phyloP scores from a whole-genome alignment of 2,113 vertebrate genomes.

The Crypturellus undulatus region DNA sequence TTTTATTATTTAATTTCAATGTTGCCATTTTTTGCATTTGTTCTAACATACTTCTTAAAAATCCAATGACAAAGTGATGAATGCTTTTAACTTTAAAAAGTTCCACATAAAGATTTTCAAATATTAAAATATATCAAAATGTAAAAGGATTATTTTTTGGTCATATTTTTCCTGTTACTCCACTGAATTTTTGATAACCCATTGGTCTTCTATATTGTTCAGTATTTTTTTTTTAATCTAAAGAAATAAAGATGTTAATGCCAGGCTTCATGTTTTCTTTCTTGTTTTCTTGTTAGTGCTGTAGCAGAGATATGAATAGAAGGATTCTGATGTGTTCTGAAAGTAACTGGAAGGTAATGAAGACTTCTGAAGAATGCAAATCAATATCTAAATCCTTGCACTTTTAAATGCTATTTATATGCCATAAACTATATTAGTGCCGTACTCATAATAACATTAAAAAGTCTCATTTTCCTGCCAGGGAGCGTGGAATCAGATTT shows the following conservation, averaged over 20 bases:
- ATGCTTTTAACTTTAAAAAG: neutral
- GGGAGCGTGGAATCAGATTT: neutral
- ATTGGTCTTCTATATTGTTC: neutral
- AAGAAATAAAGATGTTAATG: neutral
- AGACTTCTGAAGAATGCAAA: neutral
- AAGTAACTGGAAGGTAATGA: slow-evolving; percentile 21
- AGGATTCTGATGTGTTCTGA: neutral
- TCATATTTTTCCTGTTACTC: neutral
- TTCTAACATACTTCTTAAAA: neutral
- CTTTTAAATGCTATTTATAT: slow-evolving; percentile 20
- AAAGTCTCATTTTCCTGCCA: neutral
- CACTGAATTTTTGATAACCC: neutral
- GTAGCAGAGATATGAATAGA: neutral
- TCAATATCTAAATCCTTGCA: neutral
- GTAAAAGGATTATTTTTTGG: neutral
- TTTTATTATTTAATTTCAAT: neutral
- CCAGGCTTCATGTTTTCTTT: neutral
- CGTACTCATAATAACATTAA: neutral
- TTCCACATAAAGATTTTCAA: neutral
- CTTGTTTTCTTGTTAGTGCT: neutral
- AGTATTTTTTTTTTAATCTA: neutral
- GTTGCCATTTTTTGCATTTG: neutral
- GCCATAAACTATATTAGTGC: neutral
- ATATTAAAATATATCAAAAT: neutral
- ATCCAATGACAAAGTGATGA: neutral